These are phyloP conservation scores for Anolis sagrei DNA, from an alignment of 2,113 vertebrate species.

Conservation along the genomic window DNA sequence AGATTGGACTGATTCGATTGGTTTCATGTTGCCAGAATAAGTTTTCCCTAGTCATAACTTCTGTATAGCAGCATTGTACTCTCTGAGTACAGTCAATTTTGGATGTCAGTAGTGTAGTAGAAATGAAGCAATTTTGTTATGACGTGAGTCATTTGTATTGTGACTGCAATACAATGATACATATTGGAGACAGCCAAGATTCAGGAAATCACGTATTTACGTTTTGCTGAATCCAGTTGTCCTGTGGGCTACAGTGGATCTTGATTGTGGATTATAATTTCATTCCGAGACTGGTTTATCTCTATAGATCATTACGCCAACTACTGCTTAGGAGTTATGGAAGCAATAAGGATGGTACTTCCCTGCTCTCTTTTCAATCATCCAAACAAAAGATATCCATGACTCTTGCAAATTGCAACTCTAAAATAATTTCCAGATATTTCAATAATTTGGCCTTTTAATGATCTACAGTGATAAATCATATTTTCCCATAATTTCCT, in stretches of 20 bases:
- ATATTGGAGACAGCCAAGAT: not conserved
- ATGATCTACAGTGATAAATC: not conserved
- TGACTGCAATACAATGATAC: not conserved
- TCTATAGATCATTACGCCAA: not conserved
- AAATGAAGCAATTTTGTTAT: not conserved
- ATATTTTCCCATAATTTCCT: not conserved
- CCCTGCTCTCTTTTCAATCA: not conserved
- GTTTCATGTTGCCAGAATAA: not conserved
- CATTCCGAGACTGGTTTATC: not conserved
- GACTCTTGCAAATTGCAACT: not conserved
- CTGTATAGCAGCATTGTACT: not conserved
- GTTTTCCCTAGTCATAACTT: not conserved
- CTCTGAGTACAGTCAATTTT: not conserved
- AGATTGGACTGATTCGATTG: not conserved
- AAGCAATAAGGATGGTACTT: not conserved
- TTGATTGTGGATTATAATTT: not conserved
- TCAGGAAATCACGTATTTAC: not conserved
- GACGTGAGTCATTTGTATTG: not conserved
- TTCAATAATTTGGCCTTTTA: not conserved
- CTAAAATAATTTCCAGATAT: not conserved
- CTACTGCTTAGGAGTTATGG: not conserved
- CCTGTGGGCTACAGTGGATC: not conserved
- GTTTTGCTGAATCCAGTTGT: not conserved
- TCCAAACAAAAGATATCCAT: not conserved
- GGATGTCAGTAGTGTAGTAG: not conserved